A percentile compares a stretch with the other conserved stretches of the same genome.
Evolutionary conservation across 2,888 invertebrate genomes (phyloP).

Genomic region (Aporophyla lueneburgensis): DNA sequence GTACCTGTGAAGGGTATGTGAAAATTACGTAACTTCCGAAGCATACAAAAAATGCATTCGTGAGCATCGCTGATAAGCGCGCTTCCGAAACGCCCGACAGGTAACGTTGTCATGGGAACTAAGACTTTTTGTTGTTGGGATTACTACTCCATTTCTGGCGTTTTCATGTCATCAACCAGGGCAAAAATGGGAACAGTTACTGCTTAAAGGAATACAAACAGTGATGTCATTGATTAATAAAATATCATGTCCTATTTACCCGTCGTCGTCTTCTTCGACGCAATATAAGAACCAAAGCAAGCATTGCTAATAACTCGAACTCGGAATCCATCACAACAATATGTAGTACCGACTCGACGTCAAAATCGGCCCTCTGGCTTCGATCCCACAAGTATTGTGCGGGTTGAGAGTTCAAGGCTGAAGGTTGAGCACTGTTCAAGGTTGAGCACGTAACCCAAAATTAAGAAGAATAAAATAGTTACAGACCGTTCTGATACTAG

Average conservation of each 20-base stretch:
- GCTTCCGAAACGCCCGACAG: neutral
- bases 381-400: neutral
- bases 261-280: neutral
- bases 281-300: constrained; percentile 5
- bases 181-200: no score
- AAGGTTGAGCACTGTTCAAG: no score
- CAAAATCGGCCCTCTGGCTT: neutral
- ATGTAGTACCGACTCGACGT: neutral
- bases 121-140: neutral
- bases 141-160: neutral
- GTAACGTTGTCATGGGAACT: neutral
- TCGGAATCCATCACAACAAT: constrained; percentile 3
- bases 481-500: neutral
- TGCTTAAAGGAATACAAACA: neutral
- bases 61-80: neutral
- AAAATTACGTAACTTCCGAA: neutral
- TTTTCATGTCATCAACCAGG: neutral
- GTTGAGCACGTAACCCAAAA: neutral
- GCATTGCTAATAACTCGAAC: neutral
- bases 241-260: neutral
- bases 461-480: neutral
- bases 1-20: neutral
- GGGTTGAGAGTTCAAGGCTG: constrained; percentile 6
- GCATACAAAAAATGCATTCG: neutral
- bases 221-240: neutral